These are phyloP conservation scores for Pelobates cultripes DNA, from an alignment of 2,797 vertebrate species.

Conservation along the genomic window DNA sequence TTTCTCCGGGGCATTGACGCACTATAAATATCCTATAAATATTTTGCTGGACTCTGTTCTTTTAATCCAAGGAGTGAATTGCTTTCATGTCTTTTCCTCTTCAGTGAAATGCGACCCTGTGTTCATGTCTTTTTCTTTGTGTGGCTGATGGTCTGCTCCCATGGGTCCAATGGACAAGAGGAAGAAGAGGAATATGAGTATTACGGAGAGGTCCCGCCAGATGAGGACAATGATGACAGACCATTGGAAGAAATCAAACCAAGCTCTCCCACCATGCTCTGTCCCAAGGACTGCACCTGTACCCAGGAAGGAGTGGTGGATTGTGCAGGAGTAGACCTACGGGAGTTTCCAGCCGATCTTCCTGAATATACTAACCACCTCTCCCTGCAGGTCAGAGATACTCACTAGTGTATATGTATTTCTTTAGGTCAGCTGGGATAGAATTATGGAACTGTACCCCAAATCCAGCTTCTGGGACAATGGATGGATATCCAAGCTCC, in stretches of 20 bases:
- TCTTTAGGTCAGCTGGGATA: too few species aligned
- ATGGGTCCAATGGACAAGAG: conserved; percentile 68
- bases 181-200: conserved; percentile 60
- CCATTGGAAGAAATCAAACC: conserved; percentile 49
- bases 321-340: conserved; percentile 91
- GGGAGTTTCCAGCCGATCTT: conserved; percentile 82
- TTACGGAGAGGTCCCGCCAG: neutral
- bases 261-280: conserved; percentile 61
- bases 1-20: neutral
- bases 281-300: conserved; percentile 87
- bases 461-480: too few species aligned
- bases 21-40: neutral
- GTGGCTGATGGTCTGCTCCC: conserved; percentile 70
- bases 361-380: conserved; percentile 84
- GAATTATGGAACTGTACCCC: too few species aligned
- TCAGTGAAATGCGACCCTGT: conserved; percentile 70
- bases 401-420: neutral
- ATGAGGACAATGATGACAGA: conserved; percentile 55
- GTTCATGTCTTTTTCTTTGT: conserved; percentile 63
- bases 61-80: neutral
- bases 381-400: conserved; percentile 84
- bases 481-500: too few species aligned
- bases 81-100: neutral
- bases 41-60: neutral
- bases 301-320: conserved; percentile 85